Evolutionary conservation across 2,113 vertebrate species (phyloP).

Genomic region (Leuciscus idus): DNA sequence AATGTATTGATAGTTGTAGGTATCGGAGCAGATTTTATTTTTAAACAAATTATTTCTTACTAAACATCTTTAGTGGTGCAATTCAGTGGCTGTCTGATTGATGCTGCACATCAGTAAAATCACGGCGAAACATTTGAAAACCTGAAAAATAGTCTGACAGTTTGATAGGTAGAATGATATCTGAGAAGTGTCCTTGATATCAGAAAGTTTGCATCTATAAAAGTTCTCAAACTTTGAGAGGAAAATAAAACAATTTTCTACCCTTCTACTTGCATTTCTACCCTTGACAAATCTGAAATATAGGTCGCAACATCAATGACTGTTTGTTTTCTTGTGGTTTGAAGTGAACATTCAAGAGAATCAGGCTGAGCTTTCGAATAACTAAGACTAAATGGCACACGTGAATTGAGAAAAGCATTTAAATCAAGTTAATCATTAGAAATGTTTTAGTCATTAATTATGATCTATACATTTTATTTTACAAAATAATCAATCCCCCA

Average conservation of each 20-base stretch:
- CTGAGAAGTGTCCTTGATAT: slow-evolving; percentile 72
- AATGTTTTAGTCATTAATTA: slow-evolving; percentile 34
- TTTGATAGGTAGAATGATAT: slow-evolving; percentile 71
- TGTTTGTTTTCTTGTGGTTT: slow-evolving; percentile 50
- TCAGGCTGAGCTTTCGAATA: slow-evolving; percentile 5
- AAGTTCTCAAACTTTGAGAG: slow-evolving; percentile 71
- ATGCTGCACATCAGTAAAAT: slow-evolving; percentile 40
- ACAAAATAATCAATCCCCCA: neutral
- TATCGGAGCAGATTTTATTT: neutral
- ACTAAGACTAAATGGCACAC: neutral
- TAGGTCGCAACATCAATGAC: slow-evolving; percentile 58
- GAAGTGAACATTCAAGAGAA: neutral
- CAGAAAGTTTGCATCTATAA: slow-evolving; percentile 64
- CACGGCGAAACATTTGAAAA: slow-evolving; percentile 56
- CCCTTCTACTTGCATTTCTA: slow-evolving; percentile 8
- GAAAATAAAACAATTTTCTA: slow-evolving; percentile 53
- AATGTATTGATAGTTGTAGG: neutral
- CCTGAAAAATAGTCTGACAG: slow-evolving; percentile 70
- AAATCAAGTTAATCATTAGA: slow-evolving; percentile 20
- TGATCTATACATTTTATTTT: slow-evolving; percentile 13
- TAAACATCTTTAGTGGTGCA: neutral
- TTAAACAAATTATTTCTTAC: neutral
- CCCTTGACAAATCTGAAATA: slow-evolving; percentile 21
- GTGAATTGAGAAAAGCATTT: neutral
- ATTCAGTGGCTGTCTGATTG: neutral